Evolutionary conservation across 2,888 invertebrate genomes (phyloP).

Genomic region (Camptogramma bilineatum): DNA sequence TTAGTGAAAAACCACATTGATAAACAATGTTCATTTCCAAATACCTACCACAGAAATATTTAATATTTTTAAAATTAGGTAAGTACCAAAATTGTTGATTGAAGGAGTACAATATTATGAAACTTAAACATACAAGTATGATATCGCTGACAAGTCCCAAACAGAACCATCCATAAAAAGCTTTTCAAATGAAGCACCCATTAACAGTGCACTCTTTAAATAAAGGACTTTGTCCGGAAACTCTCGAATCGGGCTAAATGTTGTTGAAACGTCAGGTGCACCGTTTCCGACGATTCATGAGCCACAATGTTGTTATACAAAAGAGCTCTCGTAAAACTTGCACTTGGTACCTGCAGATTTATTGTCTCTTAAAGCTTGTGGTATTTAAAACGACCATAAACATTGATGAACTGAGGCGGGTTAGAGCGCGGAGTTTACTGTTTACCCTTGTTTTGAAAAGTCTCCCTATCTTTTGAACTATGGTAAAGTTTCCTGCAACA

Average conservation of each 20-base stretch:
- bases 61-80: too few relatives aligned
- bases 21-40: too few relatives aligned
- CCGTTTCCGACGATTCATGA: constrained; percentile 59
- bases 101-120: too few relatives aligned
- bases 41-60: too few relatives aligned
- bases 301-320: constrained; percentile 56
- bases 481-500: neutral
- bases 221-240: constrained; percentile 44
- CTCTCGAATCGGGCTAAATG: constrained; percentile 46
- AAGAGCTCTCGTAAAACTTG: constrained; percentile 53
- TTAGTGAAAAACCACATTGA: too few relatives aligned
- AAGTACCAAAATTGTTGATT: too few relatives aligned
- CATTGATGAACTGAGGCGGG: constrained; percentile 34
- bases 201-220: constrained; percentile 49
- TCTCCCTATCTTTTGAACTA: constrained; percentile 26
- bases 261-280: constrained; percentile 54
- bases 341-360: constrained; percentile 55
- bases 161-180: constrained; percentile 22
- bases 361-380: constrained; percentile 43
- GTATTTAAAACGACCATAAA: constrained; percentile 38
- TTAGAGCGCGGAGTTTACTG: constrained; percentile 25
- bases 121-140: constrained; percentile 5
- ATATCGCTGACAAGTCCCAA: neutral
- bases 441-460: neutral
- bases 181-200: constrained; percentile 48